phyloP scores from a whole-genome alignment of 2,888 invertebrate species.

The Scrobipalpa atriplicella region DNA sequence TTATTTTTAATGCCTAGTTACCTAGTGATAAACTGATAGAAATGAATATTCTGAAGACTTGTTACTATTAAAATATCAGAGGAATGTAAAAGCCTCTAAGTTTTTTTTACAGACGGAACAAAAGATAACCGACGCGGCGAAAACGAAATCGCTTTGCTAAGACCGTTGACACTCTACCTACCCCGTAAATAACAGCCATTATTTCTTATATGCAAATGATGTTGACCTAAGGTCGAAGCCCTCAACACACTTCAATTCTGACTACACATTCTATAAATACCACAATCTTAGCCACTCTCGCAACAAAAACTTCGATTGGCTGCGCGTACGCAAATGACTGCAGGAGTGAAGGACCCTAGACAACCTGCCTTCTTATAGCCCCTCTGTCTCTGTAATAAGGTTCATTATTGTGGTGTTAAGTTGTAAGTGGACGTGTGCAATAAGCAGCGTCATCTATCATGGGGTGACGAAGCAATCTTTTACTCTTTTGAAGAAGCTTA shows the following conservation, averaged over 20 bases:
- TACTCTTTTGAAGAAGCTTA: conserved; percentile 23
- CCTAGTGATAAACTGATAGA: too few species aligned
- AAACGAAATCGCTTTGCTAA: too few species aligned
- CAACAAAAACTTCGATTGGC: conserved; percentile 9
- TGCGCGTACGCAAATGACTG: conserved; percentile 1
- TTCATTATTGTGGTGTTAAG: background rate
- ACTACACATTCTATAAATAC: background rate
- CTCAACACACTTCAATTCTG: background rate
- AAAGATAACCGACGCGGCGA: too few species aligned
- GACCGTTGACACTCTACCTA: too few species aligned
- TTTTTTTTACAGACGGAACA: too few species aligned
- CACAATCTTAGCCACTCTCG: background rate
- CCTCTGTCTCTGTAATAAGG: background rate
- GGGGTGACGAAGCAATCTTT: conserved; percentile 24
- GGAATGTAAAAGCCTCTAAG: too few species aligned
- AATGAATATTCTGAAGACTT: too few species aligned
- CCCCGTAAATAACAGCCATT: too few species aligned
- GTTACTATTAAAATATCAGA: too few species aligned
- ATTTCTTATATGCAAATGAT: background rate
- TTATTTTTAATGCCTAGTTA: too few species aligned
- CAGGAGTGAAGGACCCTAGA: conserved; percentile 1
- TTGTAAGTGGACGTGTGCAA: background rate
- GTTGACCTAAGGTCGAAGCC: background rate
- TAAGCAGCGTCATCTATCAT: conserved; percentile 22
- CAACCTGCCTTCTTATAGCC: background rate